Conservation (phyloP, 1,140 invertebrate species). For the Cepaea nemoralis region DNA sequence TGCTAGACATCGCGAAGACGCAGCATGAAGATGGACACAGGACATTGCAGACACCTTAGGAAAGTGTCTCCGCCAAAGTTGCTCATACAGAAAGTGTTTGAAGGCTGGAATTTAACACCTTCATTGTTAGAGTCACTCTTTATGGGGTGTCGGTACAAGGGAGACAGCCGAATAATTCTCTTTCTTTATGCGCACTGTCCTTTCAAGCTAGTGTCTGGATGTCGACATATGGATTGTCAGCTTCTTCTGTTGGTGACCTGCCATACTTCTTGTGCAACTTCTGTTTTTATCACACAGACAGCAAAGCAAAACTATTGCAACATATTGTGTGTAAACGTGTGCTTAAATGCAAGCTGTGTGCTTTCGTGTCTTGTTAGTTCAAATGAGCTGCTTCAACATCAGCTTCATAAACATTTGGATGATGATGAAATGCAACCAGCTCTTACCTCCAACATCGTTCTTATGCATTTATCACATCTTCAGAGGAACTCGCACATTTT, state of each 20-base stretch:
- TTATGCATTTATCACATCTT: background rate
- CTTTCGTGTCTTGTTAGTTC: constrained; percentile 15
- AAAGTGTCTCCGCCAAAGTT: constrained; percentile 24
- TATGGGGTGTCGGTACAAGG: background rate
- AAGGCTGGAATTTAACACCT: background rate
- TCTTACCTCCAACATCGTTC: background rate
- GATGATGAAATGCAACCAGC: constrained; percentile 14
- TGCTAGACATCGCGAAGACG: too few relatives aligned
- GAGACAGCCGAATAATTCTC: background rate
- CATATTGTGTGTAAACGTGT: constrained; percentile 7
- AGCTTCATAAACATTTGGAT: constrained; percentile 17
- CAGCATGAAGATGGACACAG: too few relatives aligned
- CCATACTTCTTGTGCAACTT: constrained; percentile 36
- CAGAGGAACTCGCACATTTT: background rate
- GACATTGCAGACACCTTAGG: too few relatives aligned
- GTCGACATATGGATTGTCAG: constrained; percentile 1
- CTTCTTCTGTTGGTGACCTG: background rate
- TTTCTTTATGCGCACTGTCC: constrained; percentile 1
- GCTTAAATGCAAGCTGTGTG: constrained; percentile 19
- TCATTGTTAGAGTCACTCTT: background rate
- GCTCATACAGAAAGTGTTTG: background rate
- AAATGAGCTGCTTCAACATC: constrained; percentile 23
- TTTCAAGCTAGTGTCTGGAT: constrained; percentile 9
- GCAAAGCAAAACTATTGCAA: background rate
- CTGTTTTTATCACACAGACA: constrained; percentile 19